Evolutionary conservation across 1,140 invertebrate genomes (phyloP).

Genomic region (Druon quercuslanigerum): DNA sequence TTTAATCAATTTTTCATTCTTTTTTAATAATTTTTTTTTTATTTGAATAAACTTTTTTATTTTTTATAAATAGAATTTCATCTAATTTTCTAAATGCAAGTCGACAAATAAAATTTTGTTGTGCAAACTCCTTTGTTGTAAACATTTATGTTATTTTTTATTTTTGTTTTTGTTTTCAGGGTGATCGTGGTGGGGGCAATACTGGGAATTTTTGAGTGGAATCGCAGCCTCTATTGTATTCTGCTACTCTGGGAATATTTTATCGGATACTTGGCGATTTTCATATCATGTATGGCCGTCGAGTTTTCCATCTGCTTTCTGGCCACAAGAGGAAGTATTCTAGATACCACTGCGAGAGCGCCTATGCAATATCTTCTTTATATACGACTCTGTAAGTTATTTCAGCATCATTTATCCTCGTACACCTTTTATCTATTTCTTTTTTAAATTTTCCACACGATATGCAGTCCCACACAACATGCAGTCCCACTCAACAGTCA

Average conservation of each 20-base stretch:
- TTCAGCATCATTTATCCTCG: not conserved
- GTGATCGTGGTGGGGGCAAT: slow-evolving; percentile 77
- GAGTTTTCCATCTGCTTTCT: slow-evolving; percentile 86
- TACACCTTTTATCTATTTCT: not conserved
- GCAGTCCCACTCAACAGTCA: no score
- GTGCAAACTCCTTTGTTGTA: not conserved
- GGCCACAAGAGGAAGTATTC: slow-evolving; percentile 88
- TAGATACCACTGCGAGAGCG: slow-evolving; percentile 83
- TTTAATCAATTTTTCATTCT: no score
- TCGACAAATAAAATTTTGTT: no score
- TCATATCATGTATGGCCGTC: slow-evolving; percentile 81
- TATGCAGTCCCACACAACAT: no score
- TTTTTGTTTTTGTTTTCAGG: slow-evolving; percentile 75
- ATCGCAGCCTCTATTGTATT: slow-evolving; percentile 78
- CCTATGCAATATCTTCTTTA: slow-evolving; percentile 91
- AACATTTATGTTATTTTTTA: slow-evolving; percentile 34
- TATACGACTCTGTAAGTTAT: slow-evolving; percentile 83
- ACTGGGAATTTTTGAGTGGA: slow-evolving; percentile 79
- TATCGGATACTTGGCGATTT: slow-evolving; percentile 83
- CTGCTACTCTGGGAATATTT: slow-evolving; percentile 82
- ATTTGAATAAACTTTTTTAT: no score
- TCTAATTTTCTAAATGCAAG: no score
- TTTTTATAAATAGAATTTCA: no score
- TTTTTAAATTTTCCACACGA: not conserved
- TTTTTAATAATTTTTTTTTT: no score